Conservation (phyloP, 2,113 vertebrate genomes). For the Poeciliopsis prolifica region DNA sequence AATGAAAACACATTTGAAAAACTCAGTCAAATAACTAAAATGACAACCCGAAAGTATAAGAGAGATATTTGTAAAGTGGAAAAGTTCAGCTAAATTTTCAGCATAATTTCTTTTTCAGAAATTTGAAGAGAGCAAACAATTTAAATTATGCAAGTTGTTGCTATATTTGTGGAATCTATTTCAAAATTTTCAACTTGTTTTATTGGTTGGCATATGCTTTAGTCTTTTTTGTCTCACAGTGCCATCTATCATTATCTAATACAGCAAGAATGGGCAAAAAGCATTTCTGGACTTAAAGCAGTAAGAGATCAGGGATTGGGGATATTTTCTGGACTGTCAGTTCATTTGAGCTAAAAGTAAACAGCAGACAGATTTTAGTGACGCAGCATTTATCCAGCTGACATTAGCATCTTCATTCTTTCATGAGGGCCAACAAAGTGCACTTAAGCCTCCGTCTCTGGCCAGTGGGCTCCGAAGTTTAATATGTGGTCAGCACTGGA, state of each 20-base stretch:
- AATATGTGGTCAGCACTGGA: slow-evolving; percentile 28
- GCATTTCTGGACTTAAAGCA: neutral
- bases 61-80: neutral
- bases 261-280: neutral
- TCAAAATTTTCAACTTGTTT: neutral
- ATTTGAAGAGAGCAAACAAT: neutral
- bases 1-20: neutral
- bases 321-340: neutral
- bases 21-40: neutral
- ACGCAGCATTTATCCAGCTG: neutral
- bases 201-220: too few species aligned
- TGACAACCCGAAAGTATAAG: neutral
- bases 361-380: neutral
- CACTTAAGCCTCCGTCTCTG: slow-evolving; percentile 21
- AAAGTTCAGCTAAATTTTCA: neutral
- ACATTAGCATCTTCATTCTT: slow-evolving; percentile 3
- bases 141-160: too few species aligned
- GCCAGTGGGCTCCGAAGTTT: slow-evolving; percentile 20
- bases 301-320: neutral
- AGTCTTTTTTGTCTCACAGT: neutral
- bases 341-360: neutral
- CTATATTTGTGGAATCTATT: too few species aligned
- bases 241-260: neutral
- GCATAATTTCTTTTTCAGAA: neutral
- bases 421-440: slow-evolving; percentile 10